Evolutionary conservation across 2,113 vertebrate species (phyloP), one percentile per base, ranked within the genome.

Genomic region (Pandion haliaetus): DNA sequence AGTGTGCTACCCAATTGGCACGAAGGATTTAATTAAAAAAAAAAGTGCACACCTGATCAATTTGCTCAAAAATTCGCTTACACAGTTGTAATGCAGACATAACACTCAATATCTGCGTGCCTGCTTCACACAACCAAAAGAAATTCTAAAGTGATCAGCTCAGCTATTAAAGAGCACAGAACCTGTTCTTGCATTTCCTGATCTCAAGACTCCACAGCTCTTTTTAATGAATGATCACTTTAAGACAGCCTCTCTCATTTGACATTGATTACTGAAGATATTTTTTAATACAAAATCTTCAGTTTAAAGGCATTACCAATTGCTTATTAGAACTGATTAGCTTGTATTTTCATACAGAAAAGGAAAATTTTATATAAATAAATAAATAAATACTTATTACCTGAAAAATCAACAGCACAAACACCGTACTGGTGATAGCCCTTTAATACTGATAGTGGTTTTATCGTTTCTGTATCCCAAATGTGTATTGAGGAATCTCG

Each of bases 381-480:
- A 81, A 83, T 89, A 93, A 89, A 87, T 95, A 92, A 90, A 92
- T 85, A 97, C 76, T 82, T 78, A 97, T 98, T 98, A 99, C 99
- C 99, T 98, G 99, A 99, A 97, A 99, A 99, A 97, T 99, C 99
- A 94, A 99, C 98, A 85, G 99, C 98, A 88, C 99, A 99, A 77
- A 99, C 98, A 92, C 99, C 99, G 36, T 98, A 99, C 45, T 99
- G 99, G 97, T 99, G 99, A 97, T 98, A 99, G 96, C 99, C 99
- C 97, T 99, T 99, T 97, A 99, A 98, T 83, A 99, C 98, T 3
- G 99, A 99, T 88, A 99, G 97, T 63, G 99, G 99, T 95, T 99
- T 99, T 97, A 99, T 97, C 36, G 98, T 99, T 97, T 99, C 99
- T 74, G 99, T 99, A 97, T 99, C 99, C 99, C 99, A 99, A 94